These are phyloP conservation scores for Meliscaeva auricollis DNA, from an alignment of 2,888 invertebrate species.

Conservation along the genomic window DNA sequence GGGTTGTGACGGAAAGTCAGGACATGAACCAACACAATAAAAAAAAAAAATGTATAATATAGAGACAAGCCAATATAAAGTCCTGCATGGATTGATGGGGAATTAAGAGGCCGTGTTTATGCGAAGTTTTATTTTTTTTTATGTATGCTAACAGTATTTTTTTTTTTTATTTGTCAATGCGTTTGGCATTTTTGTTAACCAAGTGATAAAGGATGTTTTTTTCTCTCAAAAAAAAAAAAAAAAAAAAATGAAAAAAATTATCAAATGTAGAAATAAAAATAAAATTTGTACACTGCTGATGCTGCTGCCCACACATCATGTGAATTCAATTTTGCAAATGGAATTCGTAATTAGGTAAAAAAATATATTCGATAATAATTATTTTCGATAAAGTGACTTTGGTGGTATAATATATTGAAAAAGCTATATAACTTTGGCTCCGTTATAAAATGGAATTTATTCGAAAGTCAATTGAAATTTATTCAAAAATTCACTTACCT, in stretches of 20 bases:
- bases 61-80: constrained; percentile 26
- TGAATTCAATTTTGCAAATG: constrained; percentile 63
- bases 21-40: constrained; percentile 6
- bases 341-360: constrained; percentile 52
- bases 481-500: not conserved
- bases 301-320: constrained; percentile 6
- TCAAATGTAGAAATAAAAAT: constrained; percentile 5
- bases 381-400: constrained; percentile 34
- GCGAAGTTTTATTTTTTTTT: constrained; percentile 50
- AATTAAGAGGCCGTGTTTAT: constrained; percentile 60
- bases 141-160: constrained; percentile 26
- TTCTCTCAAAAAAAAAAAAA: not conserved
- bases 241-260: not conserved
- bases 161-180: not conserved
- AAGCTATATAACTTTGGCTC: not conserved
- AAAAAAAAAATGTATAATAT: not conserved
- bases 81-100: constrained; percentile 41
- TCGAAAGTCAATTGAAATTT: constrained; percentile 38
- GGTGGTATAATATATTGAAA: not conserved
- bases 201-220: constrained; percentile 39
- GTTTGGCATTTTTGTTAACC: not conserved
- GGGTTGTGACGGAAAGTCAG: constrained; percentile 20
- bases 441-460: constrained; percentile 24
- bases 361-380: constrained; percentile 40
- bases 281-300: constrained; percentile 5